Conservation (phyloP, 2,113 vertebrate species). For the Austrofundulus limnaeus region DNA sequence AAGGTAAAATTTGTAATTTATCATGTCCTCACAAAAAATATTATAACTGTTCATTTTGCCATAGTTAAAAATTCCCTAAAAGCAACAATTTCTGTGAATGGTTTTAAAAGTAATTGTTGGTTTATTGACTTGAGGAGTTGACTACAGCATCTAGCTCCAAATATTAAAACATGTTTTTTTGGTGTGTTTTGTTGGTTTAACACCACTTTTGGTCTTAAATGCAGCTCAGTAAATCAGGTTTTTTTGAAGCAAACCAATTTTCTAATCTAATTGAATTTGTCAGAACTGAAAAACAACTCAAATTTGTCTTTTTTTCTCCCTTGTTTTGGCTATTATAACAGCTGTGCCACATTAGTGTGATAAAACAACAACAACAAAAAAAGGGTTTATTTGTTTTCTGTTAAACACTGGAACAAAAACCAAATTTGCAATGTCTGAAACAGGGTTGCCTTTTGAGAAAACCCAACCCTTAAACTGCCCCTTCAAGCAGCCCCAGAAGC, state of each 20-base stretch:
- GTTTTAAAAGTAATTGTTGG: background rate
- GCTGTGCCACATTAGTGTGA: constrained; percentile 29
- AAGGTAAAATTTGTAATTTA: too few species aligned
- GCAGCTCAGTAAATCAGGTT: background rate
- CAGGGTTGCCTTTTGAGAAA: constrained; percentile 27
- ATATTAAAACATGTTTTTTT: background rate
- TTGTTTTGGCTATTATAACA: background rate
- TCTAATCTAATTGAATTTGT: background rate
- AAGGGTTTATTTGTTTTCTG: constrained; percentile 41
- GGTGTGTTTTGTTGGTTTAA: too few species aligned
- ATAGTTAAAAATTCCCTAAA: too few species aligned
- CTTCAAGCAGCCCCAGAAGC: constrained; percentile 63
- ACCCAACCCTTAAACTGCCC: constrained; percentile 64
- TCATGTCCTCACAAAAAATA: too few species aligned
- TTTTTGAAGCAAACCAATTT: background rate
- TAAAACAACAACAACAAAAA: constrained; percentile 33
- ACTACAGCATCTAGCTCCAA: background rate
- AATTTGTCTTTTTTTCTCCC: background rate
- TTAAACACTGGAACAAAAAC: constrained; percentile 51
- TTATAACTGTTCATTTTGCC: too few species aligned
- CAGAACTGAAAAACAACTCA: constrained; percentile 5
- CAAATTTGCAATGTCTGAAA: constrained; percentile 46
- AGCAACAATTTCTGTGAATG: background rate
- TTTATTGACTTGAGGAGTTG: background rate
- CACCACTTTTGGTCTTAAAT: background rate